Evolutionary conservation across 2,113 vertebrate species (phyloP).

Genomic region (Pelodiscus sinensis): DNA sequence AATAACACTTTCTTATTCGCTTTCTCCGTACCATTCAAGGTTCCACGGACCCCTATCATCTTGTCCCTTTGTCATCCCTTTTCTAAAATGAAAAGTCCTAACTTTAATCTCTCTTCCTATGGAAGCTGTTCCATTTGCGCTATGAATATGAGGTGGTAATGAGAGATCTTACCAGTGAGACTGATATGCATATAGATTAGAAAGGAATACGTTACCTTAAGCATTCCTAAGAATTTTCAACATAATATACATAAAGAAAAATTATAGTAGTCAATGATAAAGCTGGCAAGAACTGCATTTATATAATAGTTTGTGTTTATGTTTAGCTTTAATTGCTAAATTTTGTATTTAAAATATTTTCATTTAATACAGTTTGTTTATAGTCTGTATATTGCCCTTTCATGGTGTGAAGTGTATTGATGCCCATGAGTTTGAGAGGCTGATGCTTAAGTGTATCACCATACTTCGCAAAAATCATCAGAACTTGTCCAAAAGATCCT

Average conservation of each 20-base stretch:
- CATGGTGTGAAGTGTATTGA: neutral
- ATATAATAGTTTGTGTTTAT: neutral
- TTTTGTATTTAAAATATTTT: neutral
- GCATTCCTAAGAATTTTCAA: neutral
- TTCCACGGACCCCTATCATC: neutral
- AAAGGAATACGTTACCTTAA: neutral
- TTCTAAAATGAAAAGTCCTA: neutral
- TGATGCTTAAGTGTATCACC: neutral
- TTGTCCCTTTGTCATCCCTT: neutral
- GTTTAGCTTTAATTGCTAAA: neutral
- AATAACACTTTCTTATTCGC: neutral
- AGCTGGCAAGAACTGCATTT: neutral
- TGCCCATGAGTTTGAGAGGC: neutral
- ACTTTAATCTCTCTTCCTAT: neutral
- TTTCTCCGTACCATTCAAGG: neutral
- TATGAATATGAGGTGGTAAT: neutral
- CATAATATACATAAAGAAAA: neutral
- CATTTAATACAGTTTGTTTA: neutral
- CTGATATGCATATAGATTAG: rapidly evolving
- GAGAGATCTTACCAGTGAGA: neutral
- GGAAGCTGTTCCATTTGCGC: neutral
- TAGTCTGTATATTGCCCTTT: neutral
- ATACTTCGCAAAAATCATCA: neutral
- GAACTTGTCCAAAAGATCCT: neutral
- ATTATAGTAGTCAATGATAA: neutral